phyloP scores from a whole-genome alignment of 2,888 invertebrate species.

The Lasioglossum villosulum region DNA sequence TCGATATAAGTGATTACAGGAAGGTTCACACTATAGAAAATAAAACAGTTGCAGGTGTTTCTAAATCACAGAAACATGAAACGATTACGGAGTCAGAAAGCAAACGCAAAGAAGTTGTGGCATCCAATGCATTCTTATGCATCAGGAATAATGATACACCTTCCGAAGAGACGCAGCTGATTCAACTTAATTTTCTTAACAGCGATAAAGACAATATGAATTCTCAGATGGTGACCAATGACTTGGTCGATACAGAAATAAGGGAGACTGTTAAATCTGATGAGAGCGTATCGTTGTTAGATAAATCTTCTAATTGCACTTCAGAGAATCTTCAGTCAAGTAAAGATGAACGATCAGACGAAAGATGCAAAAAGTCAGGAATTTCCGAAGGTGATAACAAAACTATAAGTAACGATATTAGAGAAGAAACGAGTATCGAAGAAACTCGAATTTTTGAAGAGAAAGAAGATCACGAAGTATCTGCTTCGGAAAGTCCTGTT shows the following conservation, averaged over 20 bases:
- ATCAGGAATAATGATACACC: neutral
- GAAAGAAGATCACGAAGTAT: neutral
- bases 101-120: neutral
- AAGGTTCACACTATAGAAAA: neutral
- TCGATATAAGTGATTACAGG: neutral
- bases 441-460: slow-evolving; percentile 3
- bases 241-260: neutral
- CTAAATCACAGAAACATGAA: slow-evolving; percentile 9
- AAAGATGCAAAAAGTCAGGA: neutral
- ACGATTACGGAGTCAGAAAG: neutral
- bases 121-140: neutral
- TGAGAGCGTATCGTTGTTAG: neutral
- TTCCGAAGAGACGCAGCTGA: neutral
- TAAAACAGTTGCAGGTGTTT: neutral
- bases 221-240: neutral
- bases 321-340: neutral
- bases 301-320: neutral
- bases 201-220: slow-evolving; percentile 8
- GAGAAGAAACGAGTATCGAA: neutral
- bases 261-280: neutral
- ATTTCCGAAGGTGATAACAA: neutral
- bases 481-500: neutral
- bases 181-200: neutral
- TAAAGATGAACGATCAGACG: neutral
- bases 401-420: neutral